These are phyloP conservation scores for Phengaris arion DNA, from an alignment of 2,888 invertebrate species.

Conservation along the genomic window DNA sequence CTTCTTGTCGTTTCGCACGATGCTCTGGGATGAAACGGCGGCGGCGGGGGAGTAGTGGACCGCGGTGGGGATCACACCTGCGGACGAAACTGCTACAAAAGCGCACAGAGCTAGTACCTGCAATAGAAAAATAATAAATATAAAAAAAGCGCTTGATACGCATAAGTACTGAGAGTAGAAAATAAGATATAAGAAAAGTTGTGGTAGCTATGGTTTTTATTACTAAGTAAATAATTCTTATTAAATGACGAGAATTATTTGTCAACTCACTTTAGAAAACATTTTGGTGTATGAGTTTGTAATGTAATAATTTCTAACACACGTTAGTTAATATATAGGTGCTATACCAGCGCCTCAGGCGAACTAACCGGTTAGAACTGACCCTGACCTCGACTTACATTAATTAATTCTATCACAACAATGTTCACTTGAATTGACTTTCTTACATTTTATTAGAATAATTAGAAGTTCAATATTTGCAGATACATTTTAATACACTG, in stretches of 20 bases:
- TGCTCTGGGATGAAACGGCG: slow-evolving; percentile 49
- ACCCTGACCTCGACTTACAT: background rate
- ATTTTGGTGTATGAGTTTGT: background rate
- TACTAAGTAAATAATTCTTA: too few species aligned
- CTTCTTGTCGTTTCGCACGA: slow-evolving; percentile 52
- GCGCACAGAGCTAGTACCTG: slow-evolving; percentile 47
- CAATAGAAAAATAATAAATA: slow-evolving; percentile 24
- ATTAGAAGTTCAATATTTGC: background rate
- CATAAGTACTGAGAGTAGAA: too few species aligned
- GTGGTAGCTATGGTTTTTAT: too few species aligned
- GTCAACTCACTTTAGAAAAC: slow-evolving; percentile 14
- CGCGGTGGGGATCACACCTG: slow-evolving; percentile 52
- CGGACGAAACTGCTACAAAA: slow-evolving; percentile 47
- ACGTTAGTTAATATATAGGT: background rate
- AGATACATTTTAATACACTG: background rate
- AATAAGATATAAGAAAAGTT: too few species aligned
- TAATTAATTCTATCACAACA: background rate
- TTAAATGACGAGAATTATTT: background rate
- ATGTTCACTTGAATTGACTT: background rate
- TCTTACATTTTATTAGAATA: background rate
- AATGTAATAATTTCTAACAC: background rate
- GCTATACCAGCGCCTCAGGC: background rate
- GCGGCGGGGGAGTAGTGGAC: slow-evolving; percentile 57
- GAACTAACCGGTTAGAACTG: background rate
- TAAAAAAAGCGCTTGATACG: too few species aligned